A percentile compares a stretch with the other conserved stretches of the same genome.
phyloP scores from a whole-genome alignment of 2,888 invertebrate species.

The Timema podura region DNA sequence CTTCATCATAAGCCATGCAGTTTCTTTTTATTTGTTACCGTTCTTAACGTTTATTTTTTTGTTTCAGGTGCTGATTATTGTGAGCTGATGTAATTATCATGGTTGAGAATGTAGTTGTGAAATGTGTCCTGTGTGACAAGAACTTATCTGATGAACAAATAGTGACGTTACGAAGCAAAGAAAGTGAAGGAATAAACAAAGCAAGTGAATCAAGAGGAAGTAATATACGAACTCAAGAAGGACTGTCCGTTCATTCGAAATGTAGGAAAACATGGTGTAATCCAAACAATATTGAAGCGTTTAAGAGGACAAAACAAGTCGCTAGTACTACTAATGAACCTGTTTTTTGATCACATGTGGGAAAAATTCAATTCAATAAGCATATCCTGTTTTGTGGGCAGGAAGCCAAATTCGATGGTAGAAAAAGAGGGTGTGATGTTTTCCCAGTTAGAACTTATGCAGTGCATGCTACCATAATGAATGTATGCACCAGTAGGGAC shows the following conservation, averaged over 20 bases:
- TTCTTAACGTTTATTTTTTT: not conserved
- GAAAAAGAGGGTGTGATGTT: not conserved
- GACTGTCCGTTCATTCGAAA: too few relatives aligned
- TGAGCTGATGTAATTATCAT: not conserved
- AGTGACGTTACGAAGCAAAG: not conserved
- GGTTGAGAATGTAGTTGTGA: not conserved
- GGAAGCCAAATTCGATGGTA: not conserved
- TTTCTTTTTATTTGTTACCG: too few relatives aligned
- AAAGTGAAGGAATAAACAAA: too few relatives aligned
- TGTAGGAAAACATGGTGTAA: too few relatives aligned
- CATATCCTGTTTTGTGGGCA: slow-evolving; percentile 11
- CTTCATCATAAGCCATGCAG: not conserved
- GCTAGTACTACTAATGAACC: not conserved
- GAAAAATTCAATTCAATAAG: not conserved
- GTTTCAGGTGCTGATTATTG: slow-evolving; percentile 1
- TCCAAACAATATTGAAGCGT: too few relatives aligned
- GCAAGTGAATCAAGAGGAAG: too few relatives aligned
- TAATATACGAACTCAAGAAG: too few relatives aligned
- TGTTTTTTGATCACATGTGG: not conserved
- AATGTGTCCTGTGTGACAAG: not conserved
- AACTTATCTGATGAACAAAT: not conserved
- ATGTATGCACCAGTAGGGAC: not conserved
- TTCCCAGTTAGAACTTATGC: not conserved
- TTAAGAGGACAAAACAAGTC: too few relatives aligned
- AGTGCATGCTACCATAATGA: not conserved